Conservation (phyloP, 2,113 vertebrate genomes). For the Rhea americana region DNA sequence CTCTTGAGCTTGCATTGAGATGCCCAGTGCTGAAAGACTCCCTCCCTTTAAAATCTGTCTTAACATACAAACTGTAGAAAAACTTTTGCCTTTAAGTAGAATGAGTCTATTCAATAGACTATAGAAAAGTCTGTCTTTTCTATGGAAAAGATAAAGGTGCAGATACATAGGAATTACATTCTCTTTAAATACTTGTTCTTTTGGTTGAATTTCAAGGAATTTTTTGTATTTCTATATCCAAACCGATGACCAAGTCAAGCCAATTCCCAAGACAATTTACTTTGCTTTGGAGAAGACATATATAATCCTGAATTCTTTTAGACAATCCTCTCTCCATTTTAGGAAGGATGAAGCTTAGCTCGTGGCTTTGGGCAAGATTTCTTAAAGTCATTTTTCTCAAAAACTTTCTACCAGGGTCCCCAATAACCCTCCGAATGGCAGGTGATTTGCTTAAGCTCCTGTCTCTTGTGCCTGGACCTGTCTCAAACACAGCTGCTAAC, state of each 20-base stretch:
- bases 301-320: background rate
- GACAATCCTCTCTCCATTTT: background rate
- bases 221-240: background rate
- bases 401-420: background rate
- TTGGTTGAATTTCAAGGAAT: background rate
- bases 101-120: background rate
- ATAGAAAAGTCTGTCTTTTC: background rate
- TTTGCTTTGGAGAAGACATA: background rate
- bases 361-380: background rate
- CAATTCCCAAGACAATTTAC: background rate
- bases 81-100: background rate
- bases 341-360: background rate
- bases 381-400: background rate
- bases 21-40: background rate
- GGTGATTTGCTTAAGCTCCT: background rate
- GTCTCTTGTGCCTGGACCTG: background rate
- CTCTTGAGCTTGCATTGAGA: fast-evolving
- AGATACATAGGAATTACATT: background rate
- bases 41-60: background rate
- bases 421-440: background rate
- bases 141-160: background rate
- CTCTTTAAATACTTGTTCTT: background rate
- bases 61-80: background rate
- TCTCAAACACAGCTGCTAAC: background rate
- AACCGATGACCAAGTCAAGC: background rate